These are phyloP conservation scores for Geopemphigus sp. DNA, from an alignment of 1,140 invertebrate species.

Conservation along the genomic window DNA sequence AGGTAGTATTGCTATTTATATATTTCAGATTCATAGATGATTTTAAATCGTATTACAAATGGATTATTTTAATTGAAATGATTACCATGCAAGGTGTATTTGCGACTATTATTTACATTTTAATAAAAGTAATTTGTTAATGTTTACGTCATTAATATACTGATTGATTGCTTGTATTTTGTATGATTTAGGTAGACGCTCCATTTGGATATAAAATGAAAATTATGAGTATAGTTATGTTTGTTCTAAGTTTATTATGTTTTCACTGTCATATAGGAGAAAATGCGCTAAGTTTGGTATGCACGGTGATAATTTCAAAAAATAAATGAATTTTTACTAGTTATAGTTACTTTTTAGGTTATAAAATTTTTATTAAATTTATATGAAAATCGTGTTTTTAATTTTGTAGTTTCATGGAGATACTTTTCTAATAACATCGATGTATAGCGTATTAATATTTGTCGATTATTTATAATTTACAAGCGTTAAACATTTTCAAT, in stretches of 20 bases:
- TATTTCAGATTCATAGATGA: constrained; percentile 29
- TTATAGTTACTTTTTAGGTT: neutral
- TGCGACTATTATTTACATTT: neutral
- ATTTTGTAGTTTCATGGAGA: neutral
- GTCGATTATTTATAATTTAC: too few species aligned
- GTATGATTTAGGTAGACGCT: neutral
- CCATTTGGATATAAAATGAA: constrained; percentile 1
- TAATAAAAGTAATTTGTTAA: constrained; percentile 24
- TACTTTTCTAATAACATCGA: too few species aligned
- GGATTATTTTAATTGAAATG: constrained; percentile 7
- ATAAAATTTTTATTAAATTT: neutral
- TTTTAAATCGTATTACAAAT: constrained; percentile 24
- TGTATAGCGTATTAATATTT: too few species aligned
- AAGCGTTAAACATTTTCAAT: too few species aligned
- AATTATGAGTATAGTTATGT: neutral
- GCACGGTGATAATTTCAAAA: neutral
- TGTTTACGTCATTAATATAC: neutral
- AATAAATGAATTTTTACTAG: neutral
- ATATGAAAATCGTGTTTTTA: neutral
- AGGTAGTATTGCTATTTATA: too few species aligned
- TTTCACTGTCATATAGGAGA: constrained; percentile 28
- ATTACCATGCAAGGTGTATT: neutral
- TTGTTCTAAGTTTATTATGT: neutral
- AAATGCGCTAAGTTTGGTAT: neutral
- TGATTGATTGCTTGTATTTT: too few species aligned